Conservation (phyloP, 2,113 vertebrate genomes). For the Hydrochoerus hydrochaeris region DNA sequence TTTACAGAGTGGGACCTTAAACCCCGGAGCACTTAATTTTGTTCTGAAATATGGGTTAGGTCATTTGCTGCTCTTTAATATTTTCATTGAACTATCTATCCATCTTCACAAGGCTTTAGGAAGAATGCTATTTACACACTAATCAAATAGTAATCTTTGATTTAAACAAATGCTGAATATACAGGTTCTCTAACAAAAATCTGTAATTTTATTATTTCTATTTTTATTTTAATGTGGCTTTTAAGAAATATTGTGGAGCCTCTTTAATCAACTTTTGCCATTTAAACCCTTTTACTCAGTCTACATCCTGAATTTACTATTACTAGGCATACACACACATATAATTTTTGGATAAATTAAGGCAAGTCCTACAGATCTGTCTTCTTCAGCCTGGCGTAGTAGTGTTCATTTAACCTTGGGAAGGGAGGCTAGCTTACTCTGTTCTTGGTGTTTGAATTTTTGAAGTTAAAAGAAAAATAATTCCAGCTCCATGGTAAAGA, state of each 20-base stretch:
- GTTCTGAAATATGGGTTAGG: background rate
- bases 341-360: background rate
- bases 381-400: background rate
- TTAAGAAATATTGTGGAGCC: background rate
- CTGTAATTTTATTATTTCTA: background rate
- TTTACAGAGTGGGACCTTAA: no score
- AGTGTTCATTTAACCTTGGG: background rate
- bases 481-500: background rate
- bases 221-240: background rate
- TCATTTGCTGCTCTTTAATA: background rate
- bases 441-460: conserved; percentile 3
- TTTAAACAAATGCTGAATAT: background rate
- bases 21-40: no score
- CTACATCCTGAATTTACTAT: background rate
- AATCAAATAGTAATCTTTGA: background rate
- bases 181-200: background rate
- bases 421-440: background rate
- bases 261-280: background rate
- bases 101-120: background rate
- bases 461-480: background rate
- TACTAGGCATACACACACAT: background rate
- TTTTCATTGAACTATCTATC: background rate
- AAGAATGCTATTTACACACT: background rate
- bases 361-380: background rate
- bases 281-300: background rate